These are phyloP conservation scores for Rhipidura dahli DNA, from an alignment of 2,113 vertebrate genomes.

Conservation along the genomic window DNA sequence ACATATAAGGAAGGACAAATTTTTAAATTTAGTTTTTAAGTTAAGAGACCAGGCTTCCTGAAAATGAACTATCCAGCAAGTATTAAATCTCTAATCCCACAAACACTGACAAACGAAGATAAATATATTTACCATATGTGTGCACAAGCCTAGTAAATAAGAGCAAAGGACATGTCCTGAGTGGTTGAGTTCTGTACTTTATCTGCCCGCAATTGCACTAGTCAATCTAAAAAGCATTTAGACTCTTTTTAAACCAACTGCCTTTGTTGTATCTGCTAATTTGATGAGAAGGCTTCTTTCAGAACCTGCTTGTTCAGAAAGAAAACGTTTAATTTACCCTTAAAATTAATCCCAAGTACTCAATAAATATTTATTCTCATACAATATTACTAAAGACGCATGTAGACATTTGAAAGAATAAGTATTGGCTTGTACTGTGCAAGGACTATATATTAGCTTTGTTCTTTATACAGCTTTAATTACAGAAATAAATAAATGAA, in stretches of 20 bases:
- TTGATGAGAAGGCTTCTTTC: neutral
- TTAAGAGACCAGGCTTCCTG: neutral
- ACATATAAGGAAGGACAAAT: neutral
- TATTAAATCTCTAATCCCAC: neutral
- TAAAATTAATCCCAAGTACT: neutral
- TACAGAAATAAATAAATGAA: neutral
- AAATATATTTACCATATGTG: neutral
- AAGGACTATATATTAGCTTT: neutral
- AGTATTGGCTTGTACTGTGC: neutral
- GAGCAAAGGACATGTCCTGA: neutral
- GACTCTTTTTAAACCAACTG: neutral
- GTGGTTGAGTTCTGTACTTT: neutral
- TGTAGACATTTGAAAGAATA: neutral
- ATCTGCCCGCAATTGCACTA: neutral
- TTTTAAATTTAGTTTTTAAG: neutral
- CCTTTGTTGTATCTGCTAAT: neutral
- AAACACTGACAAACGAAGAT: neutral
- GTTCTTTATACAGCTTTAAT: neutral
- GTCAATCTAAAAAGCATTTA: neutral
- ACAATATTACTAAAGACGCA: neutral
- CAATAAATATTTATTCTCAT: neutral
- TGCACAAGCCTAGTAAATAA: neutral
- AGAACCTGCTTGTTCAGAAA: neutral
- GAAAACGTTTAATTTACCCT: neutral
- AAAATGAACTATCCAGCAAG: neutral